A percentile compares a stretch with the other conserved stretches of the same genome.
phyloP scores from a whole-genome alignment of 2,888 invertebrate species.

The Amphimallon solstitiale region DNA sequence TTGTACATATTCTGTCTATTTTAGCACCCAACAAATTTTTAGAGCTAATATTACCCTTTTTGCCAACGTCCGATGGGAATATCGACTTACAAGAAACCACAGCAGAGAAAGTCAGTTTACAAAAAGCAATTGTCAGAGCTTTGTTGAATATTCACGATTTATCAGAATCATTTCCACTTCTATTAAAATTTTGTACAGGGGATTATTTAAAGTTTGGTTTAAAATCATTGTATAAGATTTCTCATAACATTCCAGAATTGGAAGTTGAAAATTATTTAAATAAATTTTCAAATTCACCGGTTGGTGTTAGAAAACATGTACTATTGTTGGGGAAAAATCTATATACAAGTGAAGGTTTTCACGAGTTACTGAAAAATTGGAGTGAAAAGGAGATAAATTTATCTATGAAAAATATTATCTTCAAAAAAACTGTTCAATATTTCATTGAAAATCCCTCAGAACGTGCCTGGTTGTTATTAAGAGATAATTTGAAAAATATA shows the following conservation, averaged over 20 bases:
- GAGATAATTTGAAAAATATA: constrained; percentile 12
- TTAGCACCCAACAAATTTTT: no score
- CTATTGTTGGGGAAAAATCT: constrained; percentile 12
- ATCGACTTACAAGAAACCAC: background rate
- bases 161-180: background rate
- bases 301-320: constrained; percentile 14
- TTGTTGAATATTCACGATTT: background rate
- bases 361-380: constrained; percentile 1
- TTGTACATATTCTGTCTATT: background rate
- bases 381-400: constrained; percentile 19
- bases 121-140: constrained; percentile 3
- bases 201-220: constrained; percentile 31
- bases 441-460: constrained; percentile 3
- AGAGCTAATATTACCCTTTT: no score
- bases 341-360: background rate
- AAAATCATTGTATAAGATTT: constrained; percentile 3
- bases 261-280: background rate
- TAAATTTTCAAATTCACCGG: constrained; percentile 1
- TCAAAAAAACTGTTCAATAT: constrained; percentile 18
- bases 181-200: constrained; percentile 14
- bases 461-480: background rate
- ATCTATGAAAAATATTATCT: constrained; percentile 18
- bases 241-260: background rate
- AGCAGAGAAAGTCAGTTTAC: background rate
- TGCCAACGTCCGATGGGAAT: no score